phyloP scores from a whole-genome alignment of 2,888 invertebrate species.

The Microctonus brassicae region DNA sequence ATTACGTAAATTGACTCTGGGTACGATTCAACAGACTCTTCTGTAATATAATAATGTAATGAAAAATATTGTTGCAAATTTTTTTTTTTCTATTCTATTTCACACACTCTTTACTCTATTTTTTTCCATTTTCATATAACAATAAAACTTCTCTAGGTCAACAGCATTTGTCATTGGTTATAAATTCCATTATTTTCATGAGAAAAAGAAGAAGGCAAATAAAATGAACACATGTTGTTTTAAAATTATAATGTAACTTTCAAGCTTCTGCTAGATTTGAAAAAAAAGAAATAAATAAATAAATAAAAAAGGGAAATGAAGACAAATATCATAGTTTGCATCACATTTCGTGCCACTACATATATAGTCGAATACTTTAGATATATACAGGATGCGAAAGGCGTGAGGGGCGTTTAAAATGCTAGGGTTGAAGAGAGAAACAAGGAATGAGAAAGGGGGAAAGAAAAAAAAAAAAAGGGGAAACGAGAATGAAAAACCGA shows the following conservation, averaged over 20 bases:
- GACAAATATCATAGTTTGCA: not conserved
- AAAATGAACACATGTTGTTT: not conserved
- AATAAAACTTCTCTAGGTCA: slow-evolving; percentile 31
- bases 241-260: not conserved
- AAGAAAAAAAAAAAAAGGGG: not conserved
- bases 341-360: not conserved
- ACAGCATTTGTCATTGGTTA: not conserved
- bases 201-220: not conserved
- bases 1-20: no score
- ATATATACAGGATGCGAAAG: slow-evolving; percentile 36
- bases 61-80: no score
- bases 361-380: slow-evolving; percentile 7
- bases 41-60: no score
- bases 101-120: no score
- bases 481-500: slow-evolving; percentile 29
- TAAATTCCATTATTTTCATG: not conserved
- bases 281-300: not conserved
- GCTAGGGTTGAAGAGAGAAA: slow-evolving; percentile 40
- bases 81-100: not conserved
- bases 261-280: not conserved
- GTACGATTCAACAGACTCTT: no score
- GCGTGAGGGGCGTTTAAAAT: slow-evolving; percentile 37
- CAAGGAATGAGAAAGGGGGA: not conserved
- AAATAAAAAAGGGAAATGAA: not conserved
- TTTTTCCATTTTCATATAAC: not conserved